A percentile compares a stretch with the other conserved stretches of the same genome.
phyloP scores from a whole-genome alignment of 2,888 invertebrate genomes.

The Eupithecia vulgata region DNA sequence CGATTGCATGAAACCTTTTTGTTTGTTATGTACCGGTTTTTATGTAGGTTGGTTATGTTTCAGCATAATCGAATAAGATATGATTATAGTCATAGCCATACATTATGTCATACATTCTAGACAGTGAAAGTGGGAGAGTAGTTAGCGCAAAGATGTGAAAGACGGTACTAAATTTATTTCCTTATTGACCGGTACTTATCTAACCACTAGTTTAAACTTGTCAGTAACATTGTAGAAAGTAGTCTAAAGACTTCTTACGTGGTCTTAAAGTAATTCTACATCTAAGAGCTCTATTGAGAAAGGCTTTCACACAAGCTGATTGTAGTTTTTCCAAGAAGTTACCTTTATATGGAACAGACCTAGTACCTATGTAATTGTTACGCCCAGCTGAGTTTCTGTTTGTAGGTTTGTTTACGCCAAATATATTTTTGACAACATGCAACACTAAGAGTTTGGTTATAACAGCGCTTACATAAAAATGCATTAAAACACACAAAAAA shows the following conservation, averaged over 20 bases:
- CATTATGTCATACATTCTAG: conserved; percentile 59
- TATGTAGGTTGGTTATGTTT: conserved; percentile 11
- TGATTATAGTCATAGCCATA: conserved; percentile 37
- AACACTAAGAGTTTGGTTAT: neutral
- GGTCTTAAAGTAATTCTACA: neutral
- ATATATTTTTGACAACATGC: neutral
- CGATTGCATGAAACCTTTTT: conserved; percentile 11
- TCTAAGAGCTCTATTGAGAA: neutral
- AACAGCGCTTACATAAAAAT: neutral
- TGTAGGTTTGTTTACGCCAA: neutral
- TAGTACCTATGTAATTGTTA: neutral
- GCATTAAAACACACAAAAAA: neutral
- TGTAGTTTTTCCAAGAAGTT: conserved; percentile 1
- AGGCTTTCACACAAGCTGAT: neutral
- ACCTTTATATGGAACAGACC: neutral
- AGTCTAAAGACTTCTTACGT: conserved; percentile 5
- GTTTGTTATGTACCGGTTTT: conserved; percentile 21
- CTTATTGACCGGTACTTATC: conserved; percentile 50
- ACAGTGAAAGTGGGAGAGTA: conserved; percentile 64
- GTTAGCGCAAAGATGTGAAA: conserved; percentile 51
- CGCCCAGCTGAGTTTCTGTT: neutral
- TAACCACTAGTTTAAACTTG: conserved; percentile 36
- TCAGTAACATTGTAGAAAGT: conserved; percentile 32
- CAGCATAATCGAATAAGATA: conserved; percentile 26
- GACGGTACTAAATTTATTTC: conserved; percentile 51